phyloP scores from a whole-genome alignment of 2,888 invertebrate species.

The Sinotaia quadrata region DNA sequence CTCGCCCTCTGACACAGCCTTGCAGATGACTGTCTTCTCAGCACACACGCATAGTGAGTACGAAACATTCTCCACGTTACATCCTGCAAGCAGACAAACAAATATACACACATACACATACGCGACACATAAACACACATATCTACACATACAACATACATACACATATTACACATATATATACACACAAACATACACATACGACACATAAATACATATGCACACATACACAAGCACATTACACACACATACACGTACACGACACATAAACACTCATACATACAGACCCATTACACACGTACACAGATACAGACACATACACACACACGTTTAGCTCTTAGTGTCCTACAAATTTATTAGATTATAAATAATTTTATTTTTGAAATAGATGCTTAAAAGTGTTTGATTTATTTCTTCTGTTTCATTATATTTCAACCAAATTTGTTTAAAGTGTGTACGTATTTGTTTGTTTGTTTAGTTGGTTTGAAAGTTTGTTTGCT shows the following conservation, averaged over 20 bases:
- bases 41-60: conserved; percentile 88
- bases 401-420: too few species aligned
- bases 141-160: not conserved
- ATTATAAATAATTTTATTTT: too few species aligned
- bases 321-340: not conserved
- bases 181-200: not conserved
- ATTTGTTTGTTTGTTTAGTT: too few species aligned
- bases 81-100: conserved; percentile 76
- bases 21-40: conserved; percentile 87
- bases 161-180: not conserved
- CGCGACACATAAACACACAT: conserved; percentile 19
- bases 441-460: too few species aligned
- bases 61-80: conserved; percentile 93
- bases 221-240: not conserved
- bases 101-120: conserved; percentile 14
- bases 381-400: too few species aligned
- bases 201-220: not conserved
- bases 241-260: not conserved
- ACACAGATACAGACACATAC: not conserved
- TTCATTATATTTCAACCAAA: too few species aligned
- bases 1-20: conserved; percentile 89
- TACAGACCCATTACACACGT: not conserved
- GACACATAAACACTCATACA: not conserved
- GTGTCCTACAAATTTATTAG: too few species aligned
- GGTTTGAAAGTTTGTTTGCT: too few species aligned